Base-by-base conservation (phyloP, 2,113 vertebrate species). In the Aspiorhynchus laticeps region DNA sequence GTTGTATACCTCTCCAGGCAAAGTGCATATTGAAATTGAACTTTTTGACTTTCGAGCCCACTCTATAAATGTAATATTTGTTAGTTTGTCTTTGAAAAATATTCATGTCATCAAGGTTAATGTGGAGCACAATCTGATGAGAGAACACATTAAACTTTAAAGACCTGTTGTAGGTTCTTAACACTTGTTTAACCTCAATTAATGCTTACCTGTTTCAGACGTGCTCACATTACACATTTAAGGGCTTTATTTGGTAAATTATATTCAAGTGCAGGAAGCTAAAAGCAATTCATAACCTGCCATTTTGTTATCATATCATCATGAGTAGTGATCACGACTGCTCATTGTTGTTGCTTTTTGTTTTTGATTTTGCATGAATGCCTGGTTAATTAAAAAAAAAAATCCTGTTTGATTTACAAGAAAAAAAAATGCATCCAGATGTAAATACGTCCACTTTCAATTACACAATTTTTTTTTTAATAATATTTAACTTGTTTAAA, bases 91-190 rank as follows among this genome's bases (percentile, higher is more conserved):
- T 59, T 74, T 63, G 7, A 73, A 41, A 75, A 77, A 73, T 36
- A 85, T 48, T 87, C 11, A 78, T 53, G 69, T 74, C 83, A 84
- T 75, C 28, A 11, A 53, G 87, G 84, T 88, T 90, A 87, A 90
- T 85, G 56, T 21, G 3, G 38, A n/a, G 36, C 69, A 46, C 53
- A 71, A 86, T 78, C 46, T 86, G 82, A 88, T 79, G 86, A 88
- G 85, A 56, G n/a, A 33, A 41, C 12, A 17, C 81, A 83, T 90
- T 88, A 48, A 83, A 80, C 61, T 86, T 88, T 90, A 73, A 91
- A 84, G 59, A 88, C 48, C 86, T 71, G n/a, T 7, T 7, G 48
- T 74, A 48, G 38, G 76, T 76, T 83, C 75, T 89, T 80, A 87
- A 85, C 88, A 74, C 15, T 71, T 65, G 56, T 81, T n/a, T 83